phyloP scores from a whole-genome alignment of 2,888 invertebrate species.

The Steromphala cineraria region DNA sequence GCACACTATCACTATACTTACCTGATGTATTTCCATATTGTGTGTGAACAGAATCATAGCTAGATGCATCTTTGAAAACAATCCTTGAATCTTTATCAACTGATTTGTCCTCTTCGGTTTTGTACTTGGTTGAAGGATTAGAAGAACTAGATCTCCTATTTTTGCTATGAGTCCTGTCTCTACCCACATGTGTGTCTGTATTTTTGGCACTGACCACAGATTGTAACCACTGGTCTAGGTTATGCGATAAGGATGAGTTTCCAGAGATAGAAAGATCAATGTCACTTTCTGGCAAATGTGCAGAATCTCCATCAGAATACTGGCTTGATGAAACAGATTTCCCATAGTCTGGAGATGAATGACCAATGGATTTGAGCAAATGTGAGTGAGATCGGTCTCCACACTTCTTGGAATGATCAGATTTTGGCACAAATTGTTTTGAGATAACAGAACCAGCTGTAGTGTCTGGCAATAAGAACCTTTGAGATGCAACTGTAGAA shows the following conservation, averaged over 20 bases:
- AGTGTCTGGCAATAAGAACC: neutral
- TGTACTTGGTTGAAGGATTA: too few relatives aligned
- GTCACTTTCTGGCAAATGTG: neutral
- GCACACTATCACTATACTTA: neutral
- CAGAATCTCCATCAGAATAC: neutral
- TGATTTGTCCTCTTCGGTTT: too few relatives aligned
- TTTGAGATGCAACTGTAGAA: neutral
- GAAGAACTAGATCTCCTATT: too few relatives aligned
- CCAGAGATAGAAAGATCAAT: neutral
- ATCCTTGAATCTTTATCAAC: too few relatives aligned
- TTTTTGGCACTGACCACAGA: slow-evolving; percentile 1
- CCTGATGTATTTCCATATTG: neutral
- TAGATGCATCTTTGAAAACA: too few relatives aligned
- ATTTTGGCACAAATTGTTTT: neutral
- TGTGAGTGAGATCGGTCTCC: neutral
- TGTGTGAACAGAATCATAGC: neutral
- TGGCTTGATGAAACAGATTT: neutral
- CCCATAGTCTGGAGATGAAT: neutral
- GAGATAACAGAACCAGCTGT: neutral
- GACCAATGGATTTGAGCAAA: neutral
- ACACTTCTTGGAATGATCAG: neutral
- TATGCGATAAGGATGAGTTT: neutral
- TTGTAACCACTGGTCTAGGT: neutral
- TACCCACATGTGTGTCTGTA: neutral
- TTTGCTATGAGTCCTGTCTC: too few relatives aligned